Conservation (phyloP, 2,113 vertebrate species). For the Chionodraco myersi region DNA sequence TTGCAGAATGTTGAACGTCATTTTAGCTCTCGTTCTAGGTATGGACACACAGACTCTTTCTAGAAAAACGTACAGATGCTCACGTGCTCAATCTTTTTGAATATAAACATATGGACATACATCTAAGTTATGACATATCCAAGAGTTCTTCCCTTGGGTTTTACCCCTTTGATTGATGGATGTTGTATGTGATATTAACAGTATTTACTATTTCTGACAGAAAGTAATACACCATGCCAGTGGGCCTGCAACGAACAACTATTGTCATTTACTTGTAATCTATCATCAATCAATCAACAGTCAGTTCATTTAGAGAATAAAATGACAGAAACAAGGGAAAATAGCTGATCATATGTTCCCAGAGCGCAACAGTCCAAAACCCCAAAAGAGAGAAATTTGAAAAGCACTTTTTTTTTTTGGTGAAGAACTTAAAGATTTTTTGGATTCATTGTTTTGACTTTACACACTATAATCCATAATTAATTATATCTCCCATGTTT, state of each 20-base stretch:
- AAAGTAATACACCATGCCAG: too few species aligned
- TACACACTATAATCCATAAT: not conserved
- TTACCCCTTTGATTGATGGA: too few species aligned
- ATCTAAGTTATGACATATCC: too few species aligned
- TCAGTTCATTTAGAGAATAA: too few species aligned
- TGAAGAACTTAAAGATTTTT: too few species aligned
- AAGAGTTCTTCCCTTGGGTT: too few species aligned
- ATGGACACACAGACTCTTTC: not conserved
- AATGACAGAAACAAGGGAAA: not conserved
- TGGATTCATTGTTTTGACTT: not conserved
- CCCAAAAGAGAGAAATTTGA: not conserved
- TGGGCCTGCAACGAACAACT: not conserved
- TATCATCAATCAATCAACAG: too few species aligned
- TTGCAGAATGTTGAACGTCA: not conserved
- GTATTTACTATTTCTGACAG: too few species aligned
- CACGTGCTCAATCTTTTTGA: not conserved
- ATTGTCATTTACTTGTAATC: not conserved
- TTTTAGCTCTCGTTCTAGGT: too few species aligned
- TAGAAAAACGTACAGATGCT: not conserved
- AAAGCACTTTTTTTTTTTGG: not conserved
- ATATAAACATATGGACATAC: too few species aligned
- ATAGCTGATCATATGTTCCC: not conserved
- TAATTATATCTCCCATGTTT: not conserved
- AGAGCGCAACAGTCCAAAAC: not conserved
- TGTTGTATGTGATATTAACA: too few species aligned